phyloP scores from a whole-genome alignment of 1,140 invertebrate species.

The Oedothorax gibbosus region DNA sequence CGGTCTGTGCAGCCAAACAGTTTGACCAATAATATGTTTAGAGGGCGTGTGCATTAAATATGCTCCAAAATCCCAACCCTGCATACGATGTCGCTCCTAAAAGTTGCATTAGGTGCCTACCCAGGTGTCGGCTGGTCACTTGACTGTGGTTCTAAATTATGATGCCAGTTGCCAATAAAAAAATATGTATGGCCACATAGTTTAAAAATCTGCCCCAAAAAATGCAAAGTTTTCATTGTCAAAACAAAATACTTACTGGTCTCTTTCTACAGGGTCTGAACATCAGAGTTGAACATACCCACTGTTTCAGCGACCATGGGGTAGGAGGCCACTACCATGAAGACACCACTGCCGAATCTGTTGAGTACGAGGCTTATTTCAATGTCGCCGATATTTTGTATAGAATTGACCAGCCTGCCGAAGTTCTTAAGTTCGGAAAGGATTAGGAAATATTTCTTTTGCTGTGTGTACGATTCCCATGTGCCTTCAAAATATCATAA shows the following conservation, averaged over 20 bases:
- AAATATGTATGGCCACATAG: too few relatives aligned
- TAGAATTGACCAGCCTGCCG: conserved; percentile 82
- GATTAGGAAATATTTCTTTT: conserved; percentile 62
- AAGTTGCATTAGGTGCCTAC: too few relatives aligned
- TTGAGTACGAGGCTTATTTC: conserved; percentile 90
- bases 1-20: too few relatives aligned
- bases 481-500: background rate
- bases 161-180: too few relatives aligned
- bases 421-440: conserved; percentile 71
- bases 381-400: conserved; percentile 80
- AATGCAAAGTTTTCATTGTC: too few relatives aligned
- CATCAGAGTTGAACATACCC: conserved; percentile 93
- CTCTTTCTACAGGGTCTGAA: conserved; percentile 78
- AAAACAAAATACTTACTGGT: background rate
- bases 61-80: too few relatives aligned
- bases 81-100: too few relatives aligned
- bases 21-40: too few relatives aligned
- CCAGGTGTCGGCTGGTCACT: too few relatives aligned
- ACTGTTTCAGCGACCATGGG: conserved; percentile 87
- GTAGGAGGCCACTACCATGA: conserved; percentile 96
- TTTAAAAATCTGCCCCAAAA: too few relatives aligned
- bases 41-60: too few relatives aligned
- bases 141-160: too few relatives aligned
- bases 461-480: background rate
- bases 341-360: conserved; percentile 87